Percentiles rank a stretch among this genome's conserved stretches.
Evolutionary conservation across 2,113 vertebrate species (phyloP).

Genomic region (Canis aureus): DNA sequence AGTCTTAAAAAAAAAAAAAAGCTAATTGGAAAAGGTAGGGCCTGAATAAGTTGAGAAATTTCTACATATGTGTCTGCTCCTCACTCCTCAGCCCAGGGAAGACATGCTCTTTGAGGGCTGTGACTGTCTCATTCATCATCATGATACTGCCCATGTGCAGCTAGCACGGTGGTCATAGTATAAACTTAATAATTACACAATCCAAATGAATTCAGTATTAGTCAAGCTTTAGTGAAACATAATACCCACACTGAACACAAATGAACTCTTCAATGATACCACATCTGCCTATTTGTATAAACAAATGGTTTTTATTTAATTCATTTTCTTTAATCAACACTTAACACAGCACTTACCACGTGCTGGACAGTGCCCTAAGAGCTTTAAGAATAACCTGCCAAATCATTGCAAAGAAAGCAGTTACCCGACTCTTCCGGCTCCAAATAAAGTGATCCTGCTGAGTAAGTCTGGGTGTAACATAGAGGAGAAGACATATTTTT

Average conservation of each 20-base stretch:
- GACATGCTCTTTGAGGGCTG: not conserved
- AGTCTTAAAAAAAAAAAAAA: not conserved
- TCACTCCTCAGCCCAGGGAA: no score
- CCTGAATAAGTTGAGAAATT: not conserved
- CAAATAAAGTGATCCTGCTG: not conserved
- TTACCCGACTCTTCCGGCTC: not conserved
- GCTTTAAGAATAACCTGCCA: not conserved
- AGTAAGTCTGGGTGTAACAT: not conserved
- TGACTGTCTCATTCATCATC: not conserved
- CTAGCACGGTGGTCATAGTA: not conserved
- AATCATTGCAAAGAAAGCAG: not conserved
- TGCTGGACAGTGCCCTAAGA: not conserved
- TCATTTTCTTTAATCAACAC: conserved; percentile 12
- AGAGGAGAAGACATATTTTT: not conserved
- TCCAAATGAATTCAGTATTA: not conserved
- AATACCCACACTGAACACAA: not conserved
- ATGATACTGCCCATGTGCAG: not conserved
- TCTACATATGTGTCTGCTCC: not conserved
- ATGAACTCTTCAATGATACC: not conserved
- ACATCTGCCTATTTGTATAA: not conserved
- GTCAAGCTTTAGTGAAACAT: not conserved
- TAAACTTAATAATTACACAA: not conserved
- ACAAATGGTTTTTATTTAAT: conserved; percentile 7
- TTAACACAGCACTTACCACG: not conserved
- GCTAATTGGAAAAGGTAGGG: not conserved